Conservation (phyloP, 2,113 vertebrate genomes). For the Notarius quadriscutis region DNA sequence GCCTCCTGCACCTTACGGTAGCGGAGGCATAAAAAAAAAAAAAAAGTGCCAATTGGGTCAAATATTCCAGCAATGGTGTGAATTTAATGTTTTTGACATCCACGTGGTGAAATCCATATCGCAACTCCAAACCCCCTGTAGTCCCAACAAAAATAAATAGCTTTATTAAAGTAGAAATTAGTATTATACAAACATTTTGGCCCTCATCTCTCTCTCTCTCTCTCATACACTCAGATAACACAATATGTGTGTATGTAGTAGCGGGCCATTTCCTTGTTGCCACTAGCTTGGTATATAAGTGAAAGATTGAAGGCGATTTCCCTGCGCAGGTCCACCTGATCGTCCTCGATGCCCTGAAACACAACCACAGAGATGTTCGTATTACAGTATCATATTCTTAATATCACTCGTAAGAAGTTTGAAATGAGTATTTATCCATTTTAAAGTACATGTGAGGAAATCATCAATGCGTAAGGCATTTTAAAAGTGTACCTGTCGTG, state of each 20-base stretch:
- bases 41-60: background rate
- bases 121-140: background rate
- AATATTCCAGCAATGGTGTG: background rate
- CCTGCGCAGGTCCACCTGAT: constrained; percentile 88
- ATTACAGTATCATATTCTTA: too few relatives aligned
- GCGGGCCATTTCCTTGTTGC: constrained; percentile 83
- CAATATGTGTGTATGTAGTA: constrained; percentile 81
- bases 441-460: too few relatives aligned
- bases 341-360: constrained; percentile 84
- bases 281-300: constrained; percentile 91
- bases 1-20: too few relatives aligned
- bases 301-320: constrained; percentile 94
- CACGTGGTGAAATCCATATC: background rate
- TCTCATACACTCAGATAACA: constrained; percentile 65
- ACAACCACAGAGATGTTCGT: background rate
- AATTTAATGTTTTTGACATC: background rate
- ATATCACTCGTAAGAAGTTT: background rate
- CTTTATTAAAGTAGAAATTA: constrained; percentile 39
- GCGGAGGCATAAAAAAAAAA: too few relatives aligned
- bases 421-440: too few relatives aligned
- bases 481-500: too few relatives aligned
- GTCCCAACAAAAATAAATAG: constrained; percentile 29
- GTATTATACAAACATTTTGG: background rate
- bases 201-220: too few relatives aligned
- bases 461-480: too few relatives aligned